Evolutionary conservation across 2,797 vertebrate species (phyloP).

Genomic region (Arremon brunneinucha): DNA sequence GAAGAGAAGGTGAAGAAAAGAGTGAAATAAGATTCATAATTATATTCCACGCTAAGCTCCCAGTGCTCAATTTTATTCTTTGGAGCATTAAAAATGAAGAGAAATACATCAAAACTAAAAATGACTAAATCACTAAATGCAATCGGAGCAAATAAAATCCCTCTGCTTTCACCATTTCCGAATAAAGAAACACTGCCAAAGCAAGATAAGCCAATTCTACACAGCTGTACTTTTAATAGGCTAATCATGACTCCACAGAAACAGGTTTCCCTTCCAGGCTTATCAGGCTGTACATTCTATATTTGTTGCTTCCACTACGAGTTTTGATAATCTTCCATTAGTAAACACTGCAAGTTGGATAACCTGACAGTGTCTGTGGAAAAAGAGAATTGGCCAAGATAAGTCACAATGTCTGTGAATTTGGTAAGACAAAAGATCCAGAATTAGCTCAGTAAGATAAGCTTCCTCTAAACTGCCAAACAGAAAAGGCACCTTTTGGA

Average conservation of each 20-base stretch:
- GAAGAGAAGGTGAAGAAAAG: slow-evolving; percentile 1
- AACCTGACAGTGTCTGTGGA: slow-evolving; percentile 14
- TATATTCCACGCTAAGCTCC: background rate
- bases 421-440: slow-evolving; percentile 54
- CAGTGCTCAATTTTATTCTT: background rate
- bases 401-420: slow-evolving; percentile 42
- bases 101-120: slow-evolving; percentile 48
- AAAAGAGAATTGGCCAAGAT: background rate
- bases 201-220: slow-evolving; percentile 52
- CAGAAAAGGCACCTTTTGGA: slow-evolving; percentile 11
- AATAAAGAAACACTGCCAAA: slow-evolving; percentile 32
- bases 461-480: slow-evolving; percentile 31
- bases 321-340: slow-evolving; percentile 37
- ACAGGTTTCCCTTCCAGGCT: slow-evolving; percentile 57
- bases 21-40: background rate
- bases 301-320: slow-evolving; percentile 45
- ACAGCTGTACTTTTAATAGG: slow-evolving; percentile 45
- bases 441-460: slow-evolving; percentile 52
- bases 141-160: slow-evolving; percentile 40
- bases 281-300: slow-evolving; percentile 45
- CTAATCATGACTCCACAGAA: slow-evolving; percentile 58
- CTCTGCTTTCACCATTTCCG: slow-evolving; percentile 28
- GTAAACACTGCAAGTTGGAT: slow-evolving; percentile 46
- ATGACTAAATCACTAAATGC: slow-evolving; percentile 45
- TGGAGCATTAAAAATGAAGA: background rate